Evolutionary conservation across 2,113 vertebrate species (phyloP).

Genomic region (Scolopax mira): DNA sequence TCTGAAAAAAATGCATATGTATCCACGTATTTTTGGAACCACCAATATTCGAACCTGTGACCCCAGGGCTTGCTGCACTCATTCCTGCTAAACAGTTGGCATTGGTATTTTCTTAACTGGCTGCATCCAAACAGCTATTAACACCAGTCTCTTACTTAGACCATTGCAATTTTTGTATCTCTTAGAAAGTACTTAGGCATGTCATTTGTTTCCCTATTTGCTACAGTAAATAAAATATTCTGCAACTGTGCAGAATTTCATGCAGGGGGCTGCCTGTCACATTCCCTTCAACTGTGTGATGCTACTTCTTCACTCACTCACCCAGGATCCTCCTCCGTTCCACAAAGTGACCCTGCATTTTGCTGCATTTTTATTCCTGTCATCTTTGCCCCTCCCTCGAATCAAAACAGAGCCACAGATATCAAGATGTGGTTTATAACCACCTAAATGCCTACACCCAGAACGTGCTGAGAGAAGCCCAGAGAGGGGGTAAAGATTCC

Average conservation of each 20-base stretch:
- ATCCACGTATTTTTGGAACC: neutral
- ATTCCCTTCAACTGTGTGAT: neutral
- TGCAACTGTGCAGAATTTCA: neutral
- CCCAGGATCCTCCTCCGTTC: neutral
- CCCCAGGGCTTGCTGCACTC: neutral
- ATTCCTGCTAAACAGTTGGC: neutral
- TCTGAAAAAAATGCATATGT: neutral
- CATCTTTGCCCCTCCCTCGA: rapidly evolving
- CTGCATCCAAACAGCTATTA: neutral
- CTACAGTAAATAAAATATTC: neutral
- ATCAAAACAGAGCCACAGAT: neutral
- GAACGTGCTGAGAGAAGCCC: neutral
- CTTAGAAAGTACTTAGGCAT: neutral
- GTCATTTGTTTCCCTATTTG: neutral
- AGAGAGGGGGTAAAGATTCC: rapidly evolving
- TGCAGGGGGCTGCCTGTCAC: neutral
- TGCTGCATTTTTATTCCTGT: neutral
- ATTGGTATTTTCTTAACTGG: neutral
- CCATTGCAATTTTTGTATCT: neutral
- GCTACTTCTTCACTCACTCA: neutral
- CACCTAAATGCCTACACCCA: neutral
- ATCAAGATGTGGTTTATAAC: neutral
- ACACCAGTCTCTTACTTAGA: neutral
- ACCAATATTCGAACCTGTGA: neutral
- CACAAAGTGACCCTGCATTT: neutral